Evolutionary conservation across 2,888 invertebrate species (phyloP).

Genomic region (Erebia ligea): DNA sequence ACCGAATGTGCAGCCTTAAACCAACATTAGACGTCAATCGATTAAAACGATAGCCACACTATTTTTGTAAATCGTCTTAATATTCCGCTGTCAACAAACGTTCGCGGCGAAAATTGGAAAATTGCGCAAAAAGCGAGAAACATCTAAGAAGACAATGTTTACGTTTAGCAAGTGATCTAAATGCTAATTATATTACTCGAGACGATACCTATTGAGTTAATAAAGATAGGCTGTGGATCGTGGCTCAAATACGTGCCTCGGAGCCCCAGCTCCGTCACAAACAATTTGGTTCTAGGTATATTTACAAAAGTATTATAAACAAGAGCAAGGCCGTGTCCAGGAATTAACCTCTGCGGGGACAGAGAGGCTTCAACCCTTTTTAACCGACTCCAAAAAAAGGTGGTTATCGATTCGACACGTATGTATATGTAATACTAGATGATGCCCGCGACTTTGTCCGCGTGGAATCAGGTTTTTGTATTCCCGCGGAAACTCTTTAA

Average conservation of each 20-base stretch:
- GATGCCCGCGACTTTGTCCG: too few species aligned
- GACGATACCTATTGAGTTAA: conserved; percentile 38
- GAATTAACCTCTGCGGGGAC: too few species aligned
- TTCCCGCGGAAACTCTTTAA: too few species aligned
- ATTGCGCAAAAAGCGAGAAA: conserved; percentile 31
- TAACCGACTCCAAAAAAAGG: too few species aligned
- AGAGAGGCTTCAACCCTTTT: too few species aligned
- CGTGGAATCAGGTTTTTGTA: too few species aligned
- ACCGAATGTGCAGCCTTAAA: too few species aligned
- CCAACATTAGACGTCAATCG: neutral
- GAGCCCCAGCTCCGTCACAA: neutral
- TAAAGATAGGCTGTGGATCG: conserved; percentile 33
- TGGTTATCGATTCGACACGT: too few species aligned
- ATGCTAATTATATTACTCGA: conserved; percentile 39
- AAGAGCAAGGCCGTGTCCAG: too few species aligned
- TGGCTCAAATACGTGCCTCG: conserved; percentile 31
- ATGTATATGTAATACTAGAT: too few species aligned
- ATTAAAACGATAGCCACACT: neutral
- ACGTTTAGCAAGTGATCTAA: conserved; percentile 38
- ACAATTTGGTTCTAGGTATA: conserved; percentile 2
- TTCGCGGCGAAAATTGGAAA: conserved; percentile 22
- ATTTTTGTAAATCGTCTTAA: too few species aligned
- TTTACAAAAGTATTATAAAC: conserved; percentile 1
- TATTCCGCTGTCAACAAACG: neutral
- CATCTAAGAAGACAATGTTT: conserved; percentile 33